A percentile compares a stretch with the other conserved stretches of the same genome.
Evolutionary conservation across 2,113 vertebrate genomes (phyloP).

Genomic region (Marmota flaviventris): DNA sequence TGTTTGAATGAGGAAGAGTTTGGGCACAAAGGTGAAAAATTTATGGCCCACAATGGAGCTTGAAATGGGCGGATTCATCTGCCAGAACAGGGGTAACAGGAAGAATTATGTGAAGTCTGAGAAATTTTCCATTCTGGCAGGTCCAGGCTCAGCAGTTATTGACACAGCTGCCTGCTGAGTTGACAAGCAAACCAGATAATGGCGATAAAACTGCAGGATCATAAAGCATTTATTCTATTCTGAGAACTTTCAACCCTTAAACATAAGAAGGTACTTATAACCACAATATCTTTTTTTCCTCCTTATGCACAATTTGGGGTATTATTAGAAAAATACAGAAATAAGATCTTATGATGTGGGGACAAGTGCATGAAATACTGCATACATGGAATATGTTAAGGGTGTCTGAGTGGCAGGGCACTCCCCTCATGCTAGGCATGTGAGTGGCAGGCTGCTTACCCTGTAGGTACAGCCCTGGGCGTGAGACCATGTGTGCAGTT

Average conservation of each 20-base stretch:
- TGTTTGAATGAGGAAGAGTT: background rate
- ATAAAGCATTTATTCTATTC: background rate
- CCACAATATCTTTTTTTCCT: background rate
- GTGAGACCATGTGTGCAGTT: no score
- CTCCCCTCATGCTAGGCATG: no score
- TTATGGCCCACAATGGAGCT: fast-evolving
- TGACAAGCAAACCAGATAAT: no score
- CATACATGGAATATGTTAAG: no score
- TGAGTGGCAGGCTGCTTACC: no score
- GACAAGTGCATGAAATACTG: no score
- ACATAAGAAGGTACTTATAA: fast-evolving
- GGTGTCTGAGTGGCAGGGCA: no score
- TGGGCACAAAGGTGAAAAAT: background rate
- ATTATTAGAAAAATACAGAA: background rate
- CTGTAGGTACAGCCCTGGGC: no score
- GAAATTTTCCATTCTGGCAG: fast-evolving
- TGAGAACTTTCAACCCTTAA: fast-evolving
- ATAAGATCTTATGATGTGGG: background rate
- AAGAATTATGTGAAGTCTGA: fast-evolving
- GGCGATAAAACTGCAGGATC: fast-evolving
- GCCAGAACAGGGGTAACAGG: no score
- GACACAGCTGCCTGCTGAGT: fast-evolving
- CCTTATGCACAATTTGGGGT: background rate
- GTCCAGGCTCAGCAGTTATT: fast-evolving
- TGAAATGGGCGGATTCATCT: fast-evolving